Conservation (phyloP, 2,113 vertebrate genomes). For the Macquaria australasica region DNA sequence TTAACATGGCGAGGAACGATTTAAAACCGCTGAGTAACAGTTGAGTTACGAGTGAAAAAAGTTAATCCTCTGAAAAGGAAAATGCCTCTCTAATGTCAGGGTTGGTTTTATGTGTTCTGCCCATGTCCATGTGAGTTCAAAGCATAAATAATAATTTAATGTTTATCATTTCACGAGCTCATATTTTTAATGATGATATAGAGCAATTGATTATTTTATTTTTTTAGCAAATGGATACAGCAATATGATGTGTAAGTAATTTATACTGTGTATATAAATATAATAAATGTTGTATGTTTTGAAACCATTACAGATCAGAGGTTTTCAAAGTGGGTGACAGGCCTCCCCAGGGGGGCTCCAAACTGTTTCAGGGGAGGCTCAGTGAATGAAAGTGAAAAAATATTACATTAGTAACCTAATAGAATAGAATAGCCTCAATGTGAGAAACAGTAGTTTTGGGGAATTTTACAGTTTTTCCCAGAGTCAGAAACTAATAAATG, state of each 20-base stretch:
- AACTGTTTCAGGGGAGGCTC: too few relatives aligned
- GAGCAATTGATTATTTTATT: background rate
- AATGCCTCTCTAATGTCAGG: constrained; percentile 35
- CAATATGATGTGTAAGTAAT: background rate
- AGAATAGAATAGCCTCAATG: too few relatives aligned
- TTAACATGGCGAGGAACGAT: constrained; percentile 14
- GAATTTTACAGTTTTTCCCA: too few relatives aligned
- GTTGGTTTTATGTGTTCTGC: constrained; percentile 33
- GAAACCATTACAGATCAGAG: background rate
- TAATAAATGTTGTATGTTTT: background rate
- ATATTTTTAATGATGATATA: background rate
- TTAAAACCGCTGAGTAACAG: constrained; percentile 37
- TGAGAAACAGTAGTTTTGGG: too few relatives aligned
- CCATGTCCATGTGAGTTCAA: constrained; percentile 18
- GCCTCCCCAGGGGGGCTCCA: too few relatives aligned
- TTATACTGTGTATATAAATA: background rate
- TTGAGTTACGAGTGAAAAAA: constrained; percentile 11
- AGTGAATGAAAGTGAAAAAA: too few relatives aligned
- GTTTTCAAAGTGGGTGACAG: too few relatives aligned
- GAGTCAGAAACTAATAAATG: too few relatives aligned
- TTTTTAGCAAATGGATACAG: background rate
- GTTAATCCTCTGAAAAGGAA: constrained; percentile 3
- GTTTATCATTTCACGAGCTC: background rate
- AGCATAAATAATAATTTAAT: constrained; percentile 4
- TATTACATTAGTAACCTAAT: too few relatives aligned